Base-by-base conservation (phyloP, 92 coral and sea anemone species). In the Actinernus sp. region DNA sequence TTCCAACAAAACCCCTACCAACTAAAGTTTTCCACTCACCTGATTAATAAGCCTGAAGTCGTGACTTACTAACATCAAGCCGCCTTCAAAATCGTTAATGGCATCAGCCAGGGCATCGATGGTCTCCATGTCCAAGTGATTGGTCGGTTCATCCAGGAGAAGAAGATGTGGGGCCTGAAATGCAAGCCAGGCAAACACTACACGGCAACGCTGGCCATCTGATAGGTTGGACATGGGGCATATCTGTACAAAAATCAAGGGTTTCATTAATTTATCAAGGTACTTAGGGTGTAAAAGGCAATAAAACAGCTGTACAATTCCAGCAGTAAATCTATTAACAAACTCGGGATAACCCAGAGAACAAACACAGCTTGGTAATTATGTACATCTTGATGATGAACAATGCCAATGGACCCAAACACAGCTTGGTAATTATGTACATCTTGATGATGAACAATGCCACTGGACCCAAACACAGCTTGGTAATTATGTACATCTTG, bases 121-220 rank as follows among this genome's bases (percentile, higher is more conserved):
- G 9, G 99, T 95, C 70, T 95, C 99, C 83, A 95, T 95, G 73
- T 95, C 99, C 79, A 95, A 85, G 29, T 95, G 99, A 82, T 95
- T 95, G 12, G 99, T 95, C 25, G 99, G 99, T 95, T 95, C 99
- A 43, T 95, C 99, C 53, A 95, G 97, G 11, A 95, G 73, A 31
- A 95, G 73, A 47, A 95, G 74, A 57, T 95, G 99, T 11, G 99
- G 99, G 2, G 97, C 54, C 63, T 95, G 99, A 69, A 74, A 95
- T 0, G 99, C 92, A 41, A 95, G 78, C 99, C 99, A 95, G 13
- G 99, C 99, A 80, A 95, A 95, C 26, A 95, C 99, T 44, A 95
- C 99, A 49, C 99, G 93, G 36, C 99, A 95, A 40, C 96, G 91
- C 65, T 94, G 98, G 33, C 98, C 98, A 73, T 94, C 98, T 1